Base-by-base conservation (phyloP, 2,113 vertebrate species). In the Thryonomys swinderianus region DNA sequence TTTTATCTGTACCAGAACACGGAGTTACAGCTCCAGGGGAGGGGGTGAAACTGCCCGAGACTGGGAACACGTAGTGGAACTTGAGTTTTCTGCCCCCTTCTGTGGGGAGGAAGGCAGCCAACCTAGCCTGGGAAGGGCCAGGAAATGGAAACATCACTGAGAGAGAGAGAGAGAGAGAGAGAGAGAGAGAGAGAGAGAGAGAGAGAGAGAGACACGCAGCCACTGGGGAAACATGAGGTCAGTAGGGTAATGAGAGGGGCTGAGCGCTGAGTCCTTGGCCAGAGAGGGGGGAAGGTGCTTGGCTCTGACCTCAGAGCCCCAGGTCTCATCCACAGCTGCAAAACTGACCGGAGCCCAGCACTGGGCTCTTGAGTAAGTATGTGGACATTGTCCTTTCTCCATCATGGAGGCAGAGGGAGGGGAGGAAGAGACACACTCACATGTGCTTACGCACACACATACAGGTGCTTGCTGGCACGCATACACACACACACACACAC, bases 291-390 rank as follows among this genome's bases (percentile, higher is more conserved):
- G 55, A 27, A 8, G 4, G 10, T 3, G 62, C 32, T 13, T 12
- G 16, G 16, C 55, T 51, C 48, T 57, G 55, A 57, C 55, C 55
- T 57, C 55, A 18, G 48, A 5, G 6, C 48, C 48, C 5, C 48
- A 51, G 48, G 48, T 5, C 55, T 57, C 55, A 55, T 16, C 53
- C 16, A 17, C 48, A 69, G 30, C 18, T 37, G 27, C 20, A n/a
- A 1, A 17, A 27, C 67, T 40, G 2, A 25, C 27, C 10, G 5
- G 12, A 42, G 42, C 32, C 3, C 0, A 3, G 30, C 1, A 9
- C 74, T 10, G 27, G 7, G 62, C 10, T 62, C 42, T 27, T 10
- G 42, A 18, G 6, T 2, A 8, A 17, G 32, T 2, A 11, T 12
- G 45, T 9, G 21, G 66, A 34, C 5, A 1, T 1, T 0, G 5